Conservation (phyloP, 2,113 vertebrate species). For the Chroicocephalus ridibundus region DNA sequence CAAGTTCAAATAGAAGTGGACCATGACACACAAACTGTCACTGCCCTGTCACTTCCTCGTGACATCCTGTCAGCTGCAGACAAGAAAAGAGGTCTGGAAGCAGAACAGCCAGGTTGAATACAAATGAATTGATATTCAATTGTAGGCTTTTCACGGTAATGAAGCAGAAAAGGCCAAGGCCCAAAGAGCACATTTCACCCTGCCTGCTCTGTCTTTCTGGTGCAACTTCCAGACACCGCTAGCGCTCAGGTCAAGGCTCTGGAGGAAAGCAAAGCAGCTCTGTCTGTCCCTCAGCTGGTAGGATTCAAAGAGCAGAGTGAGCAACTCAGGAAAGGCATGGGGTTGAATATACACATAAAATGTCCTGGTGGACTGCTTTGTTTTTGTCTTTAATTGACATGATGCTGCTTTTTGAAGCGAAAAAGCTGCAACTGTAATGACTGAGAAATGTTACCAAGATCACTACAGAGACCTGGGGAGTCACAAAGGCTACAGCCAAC, state of each 20-base stretch:
- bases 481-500: not conserved
- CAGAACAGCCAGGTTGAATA: not conserved
- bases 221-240: not conserved
- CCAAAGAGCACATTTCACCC: not conserved
- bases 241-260: not conserved
- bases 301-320: not conserved
- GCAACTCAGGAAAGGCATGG: not conserved
- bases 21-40: not conserved
- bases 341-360: not conserved
- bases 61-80: slow-evolving; percentile 19
- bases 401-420: not conserved
- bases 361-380: not conserved
- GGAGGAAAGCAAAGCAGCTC: not conserved
- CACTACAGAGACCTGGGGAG: not conserved
- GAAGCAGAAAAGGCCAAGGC: not conserved
- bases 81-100: slow-evolving; percentile 16
- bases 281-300: not conserved
- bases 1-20: slow-evolving; percentile 40
- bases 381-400: not conserved
- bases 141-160: not conserved
- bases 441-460: not conserved
- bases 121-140: slow-evolving; percentile 10
- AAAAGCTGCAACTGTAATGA: not conserved
- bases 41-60: slow-evolving; percentile 8
- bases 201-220: not conserved